Percentiles rank a stretch among this genome's conserved stretches.
Evolutionary conservation across 2,888 invertebrate genomes (phyloP).

Genomic region (Drosophila siamana): DNA sequence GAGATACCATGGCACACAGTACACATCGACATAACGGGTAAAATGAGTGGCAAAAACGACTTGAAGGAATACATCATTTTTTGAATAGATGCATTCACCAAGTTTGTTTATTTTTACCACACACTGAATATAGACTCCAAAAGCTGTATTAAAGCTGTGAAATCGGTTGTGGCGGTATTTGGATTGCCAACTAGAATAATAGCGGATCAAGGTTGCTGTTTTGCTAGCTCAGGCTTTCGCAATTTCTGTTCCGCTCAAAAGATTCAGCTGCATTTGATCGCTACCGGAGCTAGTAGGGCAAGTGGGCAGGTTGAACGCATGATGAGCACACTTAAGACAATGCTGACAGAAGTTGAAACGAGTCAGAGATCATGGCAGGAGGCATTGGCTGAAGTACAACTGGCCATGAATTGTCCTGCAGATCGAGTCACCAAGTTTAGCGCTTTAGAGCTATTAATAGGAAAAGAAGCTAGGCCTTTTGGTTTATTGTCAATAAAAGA

Average conservation of each 20-base stretch:
- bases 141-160: slow-evolving; percentile 14
- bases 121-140: slow-evolving; percentile 12
- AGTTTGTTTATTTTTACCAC: slow-evolving; percentile 12
- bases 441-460: slow-evolving; percentile 15
- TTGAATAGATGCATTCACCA: slow-evolving; percentile 8
- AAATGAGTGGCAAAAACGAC: slow-evolving; percentile 12
- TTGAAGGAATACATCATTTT: slow-evolving; percentile 9
- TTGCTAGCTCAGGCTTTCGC: slow-evolving; percentile 7
- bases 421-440: slow-evolving; percentile 11
- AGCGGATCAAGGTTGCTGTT: slow-evolving; percentile 18
- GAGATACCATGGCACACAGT: slow-evolving; percentile 12
- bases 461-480: slow-evolving; percentile 18
- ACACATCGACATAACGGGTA: slow-evolving; percentile 6
- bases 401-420: slow-evolving; percentile 14
- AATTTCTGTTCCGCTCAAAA: slow-evolving; percentile 8
- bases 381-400: slow-evolving; percentile 15
- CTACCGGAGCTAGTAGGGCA: slow-evolving; percentile 13
- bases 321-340: slow-evolving; percentile 20
- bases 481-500: slow-evolving; percentile 7
- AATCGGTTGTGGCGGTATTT: slow-evolving; percentile 2
- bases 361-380: slow-evolving; percentile 19
- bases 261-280: slow-evolving; percentile 10
- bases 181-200: slow-evolving; percentile 5
- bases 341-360: slow-evolving; percentile 12
- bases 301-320: slow-evolving; percentile 13